Percentiles rank a stretch among this genome's conserved stretches.
These are phyloP conservation scores for Grammomys dolichurus DNA, from an alignment of 2,113 vertebrate genomes.

Conservation along the genomic window DNA sequence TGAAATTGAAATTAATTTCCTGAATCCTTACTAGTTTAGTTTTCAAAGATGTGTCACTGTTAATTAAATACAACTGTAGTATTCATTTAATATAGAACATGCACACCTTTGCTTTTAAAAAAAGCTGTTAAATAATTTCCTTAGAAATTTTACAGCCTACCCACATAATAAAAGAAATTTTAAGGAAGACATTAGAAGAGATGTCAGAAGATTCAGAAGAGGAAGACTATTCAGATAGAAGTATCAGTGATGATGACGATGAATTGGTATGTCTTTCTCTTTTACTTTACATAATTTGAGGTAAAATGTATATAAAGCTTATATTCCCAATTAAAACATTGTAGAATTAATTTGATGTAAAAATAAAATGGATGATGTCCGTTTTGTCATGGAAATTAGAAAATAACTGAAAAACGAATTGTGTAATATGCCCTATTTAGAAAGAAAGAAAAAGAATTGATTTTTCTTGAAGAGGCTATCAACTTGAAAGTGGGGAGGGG, in stretches of 20 bases:
- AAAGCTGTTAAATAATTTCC: constrained; percentile 17
- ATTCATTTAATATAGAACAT: background rate
- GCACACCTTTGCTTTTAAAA: background rate
- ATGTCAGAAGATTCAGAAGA: constrained; percentile 84
- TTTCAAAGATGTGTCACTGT: constrained; percentile 37
- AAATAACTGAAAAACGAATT: constrained; percentile 46
- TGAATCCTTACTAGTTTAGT: background rate
- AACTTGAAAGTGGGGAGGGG: background rate
- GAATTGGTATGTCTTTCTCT: constrained; percentile 78
- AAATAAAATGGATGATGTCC: background rate
- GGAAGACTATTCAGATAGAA: constrained; percentile 77
- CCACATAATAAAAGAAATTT: constrained; percentile 47
- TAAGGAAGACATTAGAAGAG: constrained; percentile 56
- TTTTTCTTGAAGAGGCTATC: background rate
- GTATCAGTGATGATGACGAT: constrained; percentile 78
- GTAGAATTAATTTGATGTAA: constrained; percentile 17
- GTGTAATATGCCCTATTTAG: constrained; percentile 41
- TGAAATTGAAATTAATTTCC: constrained; percentile 33
- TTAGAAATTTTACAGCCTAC: constrained; percentile 69
- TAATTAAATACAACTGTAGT: constrained; percentile 12
- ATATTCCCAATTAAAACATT: constrained; percentile 35
- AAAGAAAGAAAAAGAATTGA: constrained; percentile 16
- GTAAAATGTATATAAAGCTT: background rate
- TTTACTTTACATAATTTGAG: constrained; percentile 45
- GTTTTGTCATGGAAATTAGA: background rate